Evolutionary conservation across 2,888 invertebrate species (phyloP), one percentile per base, ranked within the genome.

Genomic region (Scelioninae gen. 1): DNA sequence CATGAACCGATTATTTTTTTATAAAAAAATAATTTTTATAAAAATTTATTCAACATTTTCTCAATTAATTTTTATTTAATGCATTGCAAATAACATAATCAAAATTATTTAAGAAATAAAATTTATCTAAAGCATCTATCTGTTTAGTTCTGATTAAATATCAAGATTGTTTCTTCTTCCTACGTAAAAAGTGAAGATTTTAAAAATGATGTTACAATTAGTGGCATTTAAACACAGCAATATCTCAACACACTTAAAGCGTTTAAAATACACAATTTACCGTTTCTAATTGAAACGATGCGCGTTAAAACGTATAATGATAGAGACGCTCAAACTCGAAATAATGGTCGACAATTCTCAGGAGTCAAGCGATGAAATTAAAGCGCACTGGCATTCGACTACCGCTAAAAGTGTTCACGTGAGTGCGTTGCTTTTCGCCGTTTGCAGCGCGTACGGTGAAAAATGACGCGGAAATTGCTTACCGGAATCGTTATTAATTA

Each of bases 401-500:
- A 43, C 58, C 53, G 60, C 68, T 77, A 77, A 77, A 77, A 66
- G 51, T 76, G 76, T 76, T 68, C 43, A 45, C 63, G 69, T 40
- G 63, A 49, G 47, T 40, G 60, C 60, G 62, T 38, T 63, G 69
- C 38, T 62, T 47, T 69, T 62, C 7, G 13, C 32, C 23, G 40
- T 71, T 71, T 32, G 60, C 11, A 34, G 11, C 49, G 34, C 31
- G 38, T 40, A 56, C 56, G 63, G 63, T 69, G 69, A 78, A 69
- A 78, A 69, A 78, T 78, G 56, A 63, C 34, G 45, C 74, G 74
- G 80, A 80, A 80, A 74, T 74, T 66, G 62, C 62, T 45, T 60
- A 65, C 65, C 60, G 51, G 58, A 51, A 72, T 78, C 40, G 71
- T 69, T 78, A 71, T 71, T 71, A 78, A 78, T 78, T 78, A 78